Conservation (phyloP, 1,140 invertebrate species). For the Drosophila melanogaster region Release_6_plus_ISO1_MT NC_004354.4:8474501-8475000, state of each 20-base stretch:
- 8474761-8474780: conserved; percentile 78
- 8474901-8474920: not conserved
- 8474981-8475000: conserved; percentile 60
- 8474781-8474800: conserved; percentile 77
- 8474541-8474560: conserved; percentile 71
- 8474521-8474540: conserved; percentile 62
- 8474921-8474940: conserved; percentile 1
- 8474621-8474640: not conserved
- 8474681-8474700: conserved; percentile 41
- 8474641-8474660: conserved; percentile 72
- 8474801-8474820: conserved; percentile 68
- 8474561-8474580: conserved; percentile 50
- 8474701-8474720: conserved; percentile 80
- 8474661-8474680: conserved; percentile 28
- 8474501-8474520: conserved; percentile 67
- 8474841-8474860: conserved; percentile 35
- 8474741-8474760: conserved; percentile 65
- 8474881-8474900: not conserved
- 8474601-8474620: conserved; percentile 9
- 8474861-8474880: conserved; percentile 1
- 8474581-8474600: conserved; percentile 46
- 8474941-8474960: conserved; percentile 60
- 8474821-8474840: conserved; percentile 67
- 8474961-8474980: conserved; percentile 51
- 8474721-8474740: conserved; percentile 75